Base-by-base conservation (phyloP, 1,140 invertebrate genomes). In the Tribolium madens region DNA sequence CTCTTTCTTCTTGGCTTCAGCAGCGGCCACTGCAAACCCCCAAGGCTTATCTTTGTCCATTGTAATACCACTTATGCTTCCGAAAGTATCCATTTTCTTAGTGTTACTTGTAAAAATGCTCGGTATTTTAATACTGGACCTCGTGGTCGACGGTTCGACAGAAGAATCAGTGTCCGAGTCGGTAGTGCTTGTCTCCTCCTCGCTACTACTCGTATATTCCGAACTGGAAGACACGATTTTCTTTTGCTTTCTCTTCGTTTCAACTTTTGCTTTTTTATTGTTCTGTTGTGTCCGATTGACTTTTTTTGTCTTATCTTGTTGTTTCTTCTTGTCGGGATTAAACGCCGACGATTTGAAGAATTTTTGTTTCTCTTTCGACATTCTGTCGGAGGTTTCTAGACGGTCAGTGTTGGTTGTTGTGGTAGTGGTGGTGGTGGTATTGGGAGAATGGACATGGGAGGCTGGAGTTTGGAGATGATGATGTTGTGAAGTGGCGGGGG, bases 281-380 rank as follows among this genome's bases (percentile, higher is more conserved):
- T 46, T 50, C 52, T 36, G 50, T 5, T 15, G 71, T 3, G 73
- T 72, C 50, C 26, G 71, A 15, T 53, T 60, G 21, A 47, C 52
- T 18, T 60, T 68, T 73, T 77, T 73, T 14, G 33, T 78, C 42
- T 73, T 79, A 79, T 70, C 47, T 80, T 79, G 7, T 76, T 77
- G 76, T 76, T 79, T 79, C 76, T 84, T 84, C 77, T 90, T 88
- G 68, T 87, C 87, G 13, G 88, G 86, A 84, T 93, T 93, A 84
- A 93, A 93, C 70, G 91, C 92, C 80, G 91, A 93, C 82, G 91
- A 88, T 85, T 92, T 89, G 88, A 94, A 95, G 88, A 94, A 94
- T 86, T 94, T 94, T 87, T 94, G 93, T 87, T 94, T 95, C 86
- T 94, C 93, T 87, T 93, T 94, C 53, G 93, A 94, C 88, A 95